Evolutionary conservation across 2,888 invertebrate species (phyloP).

Genomic region (Suillia variegata): DNA sequence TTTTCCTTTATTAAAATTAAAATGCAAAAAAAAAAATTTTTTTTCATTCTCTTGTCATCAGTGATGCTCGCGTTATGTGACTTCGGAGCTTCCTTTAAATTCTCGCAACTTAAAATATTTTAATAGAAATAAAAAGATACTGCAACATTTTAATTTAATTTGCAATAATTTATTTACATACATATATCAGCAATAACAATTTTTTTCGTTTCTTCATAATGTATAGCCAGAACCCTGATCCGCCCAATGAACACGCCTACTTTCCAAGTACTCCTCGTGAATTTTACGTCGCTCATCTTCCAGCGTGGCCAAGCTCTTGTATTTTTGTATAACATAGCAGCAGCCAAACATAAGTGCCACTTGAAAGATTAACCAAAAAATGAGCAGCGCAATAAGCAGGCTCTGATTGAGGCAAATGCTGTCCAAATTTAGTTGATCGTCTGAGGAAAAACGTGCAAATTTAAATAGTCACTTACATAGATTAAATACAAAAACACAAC

Average conservation of each 20-base stretch:
- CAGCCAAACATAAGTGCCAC: constrained; percentile 65
- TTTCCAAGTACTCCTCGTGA: constrained; percentile 70
- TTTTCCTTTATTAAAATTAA: no score
- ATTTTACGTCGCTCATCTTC: constrained; percentile 63
- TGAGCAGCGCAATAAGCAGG: constrained; percentile 69
- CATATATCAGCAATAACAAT: not conserved
- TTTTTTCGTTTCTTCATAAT: constrained; percentile 35
- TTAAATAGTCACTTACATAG: not conserved
- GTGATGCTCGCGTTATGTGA: no score
- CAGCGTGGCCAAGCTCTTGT: constrained; percentile 63
- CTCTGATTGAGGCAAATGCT: constrained; percentile 68
- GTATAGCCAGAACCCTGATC: constrained; percentile 63
- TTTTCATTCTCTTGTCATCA: no score
- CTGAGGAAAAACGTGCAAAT: constrained; percentile 28
- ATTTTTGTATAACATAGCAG: constrained; percentile 64
- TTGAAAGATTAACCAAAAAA: constrained; percentile 68
- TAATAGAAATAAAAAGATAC: not conserved
- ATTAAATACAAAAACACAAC: constrained; percentile 47
- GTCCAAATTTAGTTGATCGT: constrained; percentile 51
- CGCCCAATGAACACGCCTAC: constrained; percentile 75
- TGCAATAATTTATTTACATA: not conserved
- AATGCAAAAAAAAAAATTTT: no score
- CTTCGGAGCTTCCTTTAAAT: no score
- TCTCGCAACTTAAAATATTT: no score
- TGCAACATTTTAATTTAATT: not conserved